These are phyloP conservation scores for Parelbella ahira DNA, from an alignment of 2,888 invertebrate species.

Conservation along the genomic window DNA sequence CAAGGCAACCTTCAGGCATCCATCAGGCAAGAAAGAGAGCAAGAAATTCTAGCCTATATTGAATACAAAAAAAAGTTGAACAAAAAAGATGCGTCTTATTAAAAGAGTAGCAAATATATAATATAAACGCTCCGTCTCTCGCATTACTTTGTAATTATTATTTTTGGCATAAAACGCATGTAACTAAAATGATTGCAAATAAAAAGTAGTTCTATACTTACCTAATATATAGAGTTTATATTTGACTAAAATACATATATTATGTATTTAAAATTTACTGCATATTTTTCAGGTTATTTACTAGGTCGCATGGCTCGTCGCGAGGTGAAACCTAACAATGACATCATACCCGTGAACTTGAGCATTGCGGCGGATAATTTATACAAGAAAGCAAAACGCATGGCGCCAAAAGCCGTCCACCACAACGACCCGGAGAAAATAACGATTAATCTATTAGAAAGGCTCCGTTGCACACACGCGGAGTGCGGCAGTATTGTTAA, in stretches of 20 bases:
- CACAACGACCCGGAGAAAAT: constrained; percentile 57
- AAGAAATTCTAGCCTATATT: too few species aligned
- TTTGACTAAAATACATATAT: not conserved
- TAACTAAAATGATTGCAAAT: too few species aligned
- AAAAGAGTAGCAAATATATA: too few species aligned
- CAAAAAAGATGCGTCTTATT: too few species aligned
- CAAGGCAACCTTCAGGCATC: too few species aligned
- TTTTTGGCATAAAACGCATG: too few species aligned
- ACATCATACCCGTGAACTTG: constrained; percentile 54
- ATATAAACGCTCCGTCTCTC: not conserved
- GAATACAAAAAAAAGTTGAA: too few species aligned
- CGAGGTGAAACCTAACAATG: constrained; percentile 48
- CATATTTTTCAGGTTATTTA: constrained; percentile 56
- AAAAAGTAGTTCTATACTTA: too few species aligned
- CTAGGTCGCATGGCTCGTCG: constrained; percentile 57
- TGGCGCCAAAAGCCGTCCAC: constrained; percentile 58
- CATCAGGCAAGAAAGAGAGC: too few species aligned
- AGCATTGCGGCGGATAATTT: constrained; percentile 51
- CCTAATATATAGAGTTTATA: not conserved
- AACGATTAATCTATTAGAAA: constrained; percentile 44
- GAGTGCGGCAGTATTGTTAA: constrained; percentile 49
- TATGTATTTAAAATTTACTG: constrained; percentile 1
- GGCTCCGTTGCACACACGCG: constrained; percentile 50
- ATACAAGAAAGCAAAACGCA: constrained; percentile 56
- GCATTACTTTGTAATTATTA: constrained; percentile 7